Percentiles rank a stretch among this genome's conserved stretches.
Evolutionary conservation across 1,140 invertebrate genomes (phyloP).

Genomic region (Agrilus planipennis): DNA sequence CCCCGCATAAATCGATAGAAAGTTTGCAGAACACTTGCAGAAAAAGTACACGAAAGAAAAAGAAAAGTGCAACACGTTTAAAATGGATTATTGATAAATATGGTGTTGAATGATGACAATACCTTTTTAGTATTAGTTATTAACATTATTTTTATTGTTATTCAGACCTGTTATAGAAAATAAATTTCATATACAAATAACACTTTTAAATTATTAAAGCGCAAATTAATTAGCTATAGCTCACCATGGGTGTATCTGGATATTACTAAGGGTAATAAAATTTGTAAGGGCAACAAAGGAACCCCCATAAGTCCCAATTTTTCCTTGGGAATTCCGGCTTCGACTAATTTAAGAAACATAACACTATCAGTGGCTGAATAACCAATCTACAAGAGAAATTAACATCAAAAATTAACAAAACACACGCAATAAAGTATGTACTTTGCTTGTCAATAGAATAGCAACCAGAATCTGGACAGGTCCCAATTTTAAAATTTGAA

Average conservation of each 20-base stretch:
- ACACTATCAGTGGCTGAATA: conserved; percentile 95
- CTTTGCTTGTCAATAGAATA: conserved; percentile 85
- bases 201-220: background rate
- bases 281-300: conserved; percentile 88
- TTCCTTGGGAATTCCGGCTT: conserved; percentile 92
- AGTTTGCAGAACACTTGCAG: no score
- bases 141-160: no score
- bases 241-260: conserved; percentile 34
- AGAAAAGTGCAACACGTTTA: background rate
- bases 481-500: conserved; percentile 73
- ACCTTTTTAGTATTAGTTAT: no score
- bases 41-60: no score
- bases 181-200: background rate
- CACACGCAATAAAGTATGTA: conserved; percentile 32
- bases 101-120: background rate
- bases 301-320: conserved; percentile 84
- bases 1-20: no score
- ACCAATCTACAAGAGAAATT: conserved; percentile 57
- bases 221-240: no score
- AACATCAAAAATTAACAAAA: background rate
- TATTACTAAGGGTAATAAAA: conserved; percentile 82
- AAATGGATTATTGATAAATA: conserved; percentile 8
- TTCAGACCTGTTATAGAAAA: no score
- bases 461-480: conserved; percentile 64
- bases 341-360: conserved; percentile 87